Conservation (phyloP, 2,888 invertebrate species). For the Pterostichus madidus region DNA sequence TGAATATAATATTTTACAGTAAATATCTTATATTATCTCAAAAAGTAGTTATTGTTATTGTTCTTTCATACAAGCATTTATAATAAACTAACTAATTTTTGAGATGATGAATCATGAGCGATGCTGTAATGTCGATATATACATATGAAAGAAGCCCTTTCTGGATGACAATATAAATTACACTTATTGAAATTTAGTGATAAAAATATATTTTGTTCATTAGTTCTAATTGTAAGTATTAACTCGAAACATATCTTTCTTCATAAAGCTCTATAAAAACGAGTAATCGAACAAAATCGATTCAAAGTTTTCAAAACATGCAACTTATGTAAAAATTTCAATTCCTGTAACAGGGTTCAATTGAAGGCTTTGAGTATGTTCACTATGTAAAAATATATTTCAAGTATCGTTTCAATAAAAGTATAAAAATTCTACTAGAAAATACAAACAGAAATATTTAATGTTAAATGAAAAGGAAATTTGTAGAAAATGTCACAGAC, state of each 20-base stretch:
- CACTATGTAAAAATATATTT: constrained; percentile 43
- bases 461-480: constrained; percentile 9
- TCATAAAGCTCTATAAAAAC: constrained; percentile 37
- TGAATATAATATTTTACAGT: constrained; percentile 58
- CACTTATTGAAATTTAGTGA: constrained; percentile 57
- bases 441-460: not conserved
- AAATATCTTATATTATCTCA: constrained; percentile 55
- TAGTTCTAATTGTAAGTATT: constrained; percentile 44
- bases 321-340: constrained; percentile 34
- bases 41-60: constrained; percentile 57
- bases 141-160: constrained; percentile 55
- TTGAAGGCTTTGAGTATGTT: constrained; percentile 43
- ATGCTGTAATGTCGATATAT: constrained; percentile 45
- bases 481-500: constrained; percentile 68
- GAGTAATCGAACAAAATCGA: constrained; percentile 16
- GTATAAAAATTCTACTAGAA: constrained; percentile 38
- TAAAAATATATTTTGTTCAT: constrained; percentile 58
- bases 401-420: constrained; percentile 18
- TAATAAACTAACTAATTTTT: constrained; percentile 56
- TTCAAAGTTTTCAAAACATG: constrained; percentile 5
- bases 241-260: constrained; percentile 45
- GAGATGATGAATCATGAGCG: constrained; percentile 55
- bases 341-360: constrained; percentile 55
- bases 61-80: constrained; percentile 41
- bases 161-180: constrained; percentile 58